phyloP scores from a whole-genome alignment of 2,113 vertebrate genomes.

The Psilopsiagon aurifrons region DNA sequence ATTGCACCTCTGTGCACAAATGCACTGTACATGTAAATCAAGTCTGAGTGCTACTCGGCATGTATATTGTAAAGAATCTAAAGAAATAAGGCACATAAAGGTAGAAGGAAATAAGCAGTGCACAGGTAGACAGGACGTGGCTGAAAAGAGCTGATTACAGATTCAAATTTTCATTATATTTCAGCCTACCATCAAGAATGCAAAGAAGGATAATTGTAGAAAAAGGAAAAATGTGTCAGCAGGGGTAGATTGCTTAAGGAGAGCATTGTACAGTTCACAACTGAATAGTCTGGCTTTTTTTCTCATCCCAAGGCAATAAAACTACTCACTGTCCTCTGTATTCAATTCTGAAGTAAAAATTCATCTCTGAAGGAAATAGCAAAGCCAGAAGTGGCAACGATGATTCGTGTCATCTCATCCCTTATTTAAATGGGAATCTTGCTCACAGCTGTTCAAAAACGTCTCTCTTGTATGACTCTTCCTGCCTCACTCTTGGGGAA shows the following conservation, averaged over 20 bases:
- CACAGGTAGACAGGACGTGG: neutral
- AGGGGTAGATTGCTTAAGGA: neutral
- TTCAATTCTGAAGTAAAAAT: neutral
- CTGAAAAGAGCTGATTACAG: slow-evolving; percentile 7
- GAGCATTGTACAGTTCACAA: neutral
- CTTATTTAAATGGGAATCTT: neutral
- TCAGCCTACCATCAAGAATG: neutral
- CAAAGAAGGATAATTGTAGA: neutral
- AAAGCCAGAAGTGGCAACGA: neutral
- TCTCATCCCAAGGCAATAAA: neutral
- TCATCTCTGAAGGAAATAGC: neutral
- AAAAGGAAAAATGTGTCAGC: neutral
- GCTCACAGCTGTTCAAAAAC: neutral
- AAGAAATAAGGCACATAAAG: slow-evolving; percentile 29
- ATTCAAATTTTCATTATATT: neutral
- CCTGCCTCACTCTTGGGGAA: neutral
- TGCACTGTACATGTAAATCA: slow-evolving; percentile 40
- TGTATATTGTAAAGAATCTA: neutral
- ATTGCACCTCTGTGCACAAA: slow-evolving; percentile 34
- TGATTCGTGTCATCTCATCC: neutral
- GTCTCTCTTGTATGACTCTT: neutral
- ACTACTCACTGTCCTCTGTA: neutral
- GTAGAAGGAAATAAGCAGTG: neutral
- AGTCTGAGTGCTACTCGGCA: neutral
- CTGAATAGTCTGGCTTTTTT: neutral